Evolutionary conservation across 2,888 invertebrate species (phyloP), one percentile per base, ranked within the genome.

Genomic region (Eupithecia vulgata): DNA sequence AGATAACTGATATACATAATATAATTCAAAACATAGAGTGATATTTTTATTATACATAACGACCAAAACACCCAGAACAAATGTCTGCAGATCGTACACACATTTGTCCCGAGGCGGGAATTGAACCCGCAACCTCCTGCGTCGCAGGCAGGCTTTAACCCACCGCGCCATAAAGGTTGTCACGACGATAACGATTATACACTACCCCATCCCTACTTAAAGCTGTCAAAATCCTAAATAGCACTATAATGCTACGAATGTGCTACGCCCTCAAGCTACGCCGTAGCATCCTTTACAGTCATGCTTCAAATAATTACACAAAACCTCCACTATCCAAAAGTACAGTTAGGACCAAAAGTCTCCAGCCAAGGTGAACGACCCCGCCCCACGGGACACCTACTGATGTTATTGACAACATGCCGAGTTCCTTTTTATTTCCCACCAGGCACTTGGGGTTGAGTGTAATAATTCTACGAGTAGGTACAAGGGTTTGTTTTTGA

Each of bases 331-430:
- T 65, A 25, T n/a, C n/a, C 25, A 10, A n/a, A 67, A 72, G 68
- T 72, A 70, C 70, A 69, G 73, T 69, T 61, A 69, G 37, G 6
- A 7, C 21, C 25, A 62, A 25, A 57, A 83, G 81, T 81, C 83
- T 82, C 77, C 74, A 74, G 79, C 75, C 12, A 82, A 87, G 92
- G 90, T 91, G 88, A 90, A 89, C 85, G 91, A 90, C 91, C 91
- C 83, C 83, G 76, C 91, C 85, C 91, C 85, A 78, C 82, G 90
- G 90, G 92, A 91, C 91, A 90, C 91, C 91, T 90, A 88, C 90
- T 90, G 91, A 91, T 93, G 93, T 92, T 91, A 91, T 91, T 92
- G 93, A 93, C 94, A 94, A 90, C 90, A 87, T 85, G 84, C 85
- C 85, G 85, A 87, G 88, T 91, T 92, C 88, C 91, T 92, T 92